phyloP scores from a whole-genome alignment of 2,113 vertebrate species.

The Tetraodon nigroviridis region DNA sequence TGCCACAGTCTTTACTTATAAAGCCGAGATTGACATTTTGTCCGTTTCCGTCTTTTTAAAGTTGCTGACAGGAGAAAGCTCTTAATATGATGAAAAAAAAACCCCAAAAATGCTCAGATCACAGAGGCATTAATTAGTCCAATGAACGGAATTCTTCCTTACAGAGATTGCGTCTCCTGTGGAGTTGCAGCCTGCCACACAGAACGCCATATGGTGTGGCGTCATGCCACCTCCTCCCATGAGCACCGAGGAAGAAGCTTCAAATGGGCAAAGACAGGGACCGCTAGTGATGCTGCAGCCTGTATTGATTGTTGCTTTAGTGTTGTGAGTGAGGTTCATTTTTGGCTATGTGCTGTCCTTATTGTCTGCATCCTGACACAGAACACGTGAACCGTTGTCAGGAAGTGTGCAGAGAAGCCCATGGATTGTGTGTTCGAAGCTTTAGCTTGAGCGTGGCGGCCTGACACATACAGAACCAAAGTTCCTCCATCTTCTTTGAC shows the following conservation, averaged over 20 bases:
- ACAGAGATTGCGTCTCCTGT: conserved; percentile 18
- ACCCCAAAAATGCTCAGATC: conserved; percentile 36
- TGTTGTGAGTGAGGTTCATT: conserved; percentile 27
- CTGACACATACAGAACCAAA: conserved; percentile 22
- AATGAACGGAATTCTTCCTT: conserved; percentile 23
- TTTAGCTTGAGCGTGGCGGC: conserved; percentile 10
- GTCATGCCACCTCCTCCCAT: conserved; percentile 34
- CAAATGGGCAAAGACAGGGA: conserved; percentile 40
- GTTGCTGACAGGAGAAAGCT: conserved; percentile 14
- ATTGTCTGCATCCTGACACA: conserved; percentile 24
- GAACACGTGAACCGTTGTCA: conserved; percentile 35
- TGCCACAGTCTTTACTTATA: conserved; percentile 10
- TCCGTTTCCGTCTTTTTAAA: neutral
- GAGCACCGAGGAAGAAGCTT: conserved; percentile 21
- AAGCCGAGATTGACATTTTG: conserved; percentile 1
- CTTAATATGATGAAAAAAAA: conserved; percentile 17
- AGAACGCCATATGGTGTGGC: conserved; percentile 58
- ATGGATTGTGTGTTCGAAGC: conserved; percentile 3
- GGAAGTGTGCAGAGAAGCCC: conserved; percentile 12
- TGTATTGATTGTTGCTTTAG: conserved; percentile 11
- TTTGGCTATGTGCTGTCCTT: conserved; percentile 5
- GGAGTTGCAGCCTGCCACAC: conserved; percentile 23
- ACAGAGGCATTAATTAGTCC: conserved; percentile 46
- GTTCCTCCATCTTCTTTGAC: conserved; percentile 3
- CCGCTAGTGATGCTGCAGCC: conserved; percentile 30